Conservation (phyloP, 2,797 vertebrate genomes). For the Presbytis comata region DNA sequence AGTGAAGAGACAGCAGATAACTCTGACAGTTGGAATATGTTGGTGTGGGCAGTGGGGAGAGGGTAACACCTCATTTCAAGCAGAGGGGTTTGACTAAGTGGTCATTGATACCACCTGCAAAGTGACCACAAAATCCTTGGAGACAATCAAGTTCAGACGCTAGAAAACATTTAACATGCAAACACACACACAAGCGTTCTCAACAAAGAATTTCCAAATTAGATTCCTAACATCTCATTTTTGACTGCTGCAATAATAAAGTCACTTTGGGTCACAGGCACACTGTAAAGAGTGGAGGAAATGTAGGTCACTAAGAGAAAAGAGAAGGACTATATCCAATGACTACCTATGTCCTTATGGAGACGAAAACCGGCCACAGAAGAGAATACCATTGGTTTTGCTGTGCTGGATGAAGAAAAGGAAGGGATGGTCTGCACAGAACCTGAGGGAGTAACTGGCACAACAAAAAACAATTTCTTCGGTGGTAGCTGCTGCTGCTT, state of each 20-base stretch:
- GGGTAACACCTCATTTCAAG: not conserved
- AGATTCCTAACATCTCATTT: not conserved
- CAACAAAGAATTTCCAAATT: not conserved
- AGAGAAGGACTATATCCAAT: not conserved
- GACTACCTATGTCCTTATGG: not conserved
- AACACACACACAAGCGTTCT: not conserved
- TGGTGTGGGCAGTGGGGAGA: no score
- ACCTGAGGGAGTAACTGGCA: conserved; percentile 48
- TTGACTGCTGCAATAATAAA: not conserved
- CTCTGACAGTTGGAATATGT: no score
- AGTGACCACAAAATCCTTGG: not conserved
- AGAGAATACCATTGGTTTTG: conserved; percentile 58
- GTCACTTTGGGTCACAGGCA: not conserved
- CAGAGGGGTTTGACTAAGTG: not conserved
- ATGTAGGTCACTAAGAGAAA: not conserved
- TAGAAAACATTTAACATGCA: not conserved
- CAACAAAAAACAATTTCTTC: no score
- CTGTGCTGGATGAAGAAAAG: conserved; percentile 77
- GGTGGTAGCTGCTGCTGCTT: conserved; percentile 81
- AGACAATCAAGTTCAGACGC: not conserved
- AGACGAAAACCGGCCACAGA: conserved; percentile 75
- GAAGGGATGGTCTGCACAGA: conserved; percentile 77
- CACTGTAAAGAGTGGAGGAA: not conserved
- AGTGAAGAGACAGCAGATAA: no score
- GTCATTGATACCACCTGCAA: not conserved